Percentiles rank a stretch among this genome's conserved stretches.
These are phyloP conservation scores for Theristus sp. DNA, from an alignment of 2,888 invertebrate genomes.

Conservation along the genomic window DNA sequence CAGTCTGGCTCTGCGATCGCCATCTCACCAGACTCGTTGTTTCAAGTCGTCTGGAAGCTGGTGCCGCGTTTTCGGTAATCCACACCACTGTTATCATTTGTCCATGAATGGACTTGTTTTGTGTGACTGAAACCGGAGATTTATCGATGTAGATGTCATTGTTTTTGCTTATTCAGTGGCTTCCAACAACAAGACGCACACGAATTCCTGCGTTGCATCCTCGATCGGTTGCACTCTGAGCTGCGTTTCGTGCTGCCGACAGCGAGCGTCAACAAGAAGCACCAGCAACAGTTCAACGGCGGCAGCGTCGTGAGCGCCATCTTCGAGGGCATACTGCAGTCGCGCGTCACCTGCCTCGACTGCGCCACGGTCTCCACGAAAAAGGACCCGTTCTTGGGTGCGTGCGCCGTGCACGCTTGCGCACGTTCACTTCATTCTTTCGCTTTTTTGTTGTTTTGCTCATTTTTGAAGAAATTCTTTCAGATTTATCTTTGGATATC, in stretches of 20 bases:
- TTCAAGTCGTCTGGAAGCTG: conserved; percentile 62
- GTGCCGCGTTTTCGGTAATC: conserved; percentile 56
- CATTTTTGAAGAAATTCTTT: conserved; percentile 6
- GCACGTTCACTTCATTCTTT: no score
- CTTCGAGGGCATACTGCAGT: conserved; percentile 61
- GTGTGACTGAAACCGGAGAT: no score
- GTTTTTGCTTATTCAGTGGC: no score
- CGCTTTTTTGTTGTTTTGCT: no score
- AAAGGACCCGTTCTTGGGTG: conserved; percentile 55
- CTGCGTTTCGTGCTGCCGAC: conserved; percentile 31
- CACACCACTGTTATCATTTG: no score
- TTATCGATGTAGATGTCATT: no score
- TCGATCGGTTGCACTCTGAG: conserved; percentile 59
- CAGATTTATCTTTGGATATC: conserved; percentile 58
- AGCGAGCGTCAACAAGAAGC: not conserved
- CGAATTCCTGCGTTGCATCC: conserved; percentile 61
- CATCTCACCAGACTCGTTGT: conserved; percentile 59
- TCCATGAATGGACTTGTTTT: not conserved
- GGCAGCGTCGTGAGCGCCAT: conserved; percentile 42
- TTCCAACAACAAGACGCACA: conserved; percentile 73
- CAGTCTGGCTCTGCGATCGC: conserved; percentile 50
- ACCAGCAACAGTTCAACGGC: not conserved
- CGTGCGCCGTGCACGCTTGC: no score
- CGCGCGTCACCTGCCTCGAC: conserved; percentile 55
- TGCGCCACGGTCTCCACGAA: conserved; percentile 62